Percentiles rank a stretch among this genome's conserved stretches.
Evolutionary conservation across 2,113 vertebrate genomes (phyloP).

Genomic region (Vidua macroura): DNA sequence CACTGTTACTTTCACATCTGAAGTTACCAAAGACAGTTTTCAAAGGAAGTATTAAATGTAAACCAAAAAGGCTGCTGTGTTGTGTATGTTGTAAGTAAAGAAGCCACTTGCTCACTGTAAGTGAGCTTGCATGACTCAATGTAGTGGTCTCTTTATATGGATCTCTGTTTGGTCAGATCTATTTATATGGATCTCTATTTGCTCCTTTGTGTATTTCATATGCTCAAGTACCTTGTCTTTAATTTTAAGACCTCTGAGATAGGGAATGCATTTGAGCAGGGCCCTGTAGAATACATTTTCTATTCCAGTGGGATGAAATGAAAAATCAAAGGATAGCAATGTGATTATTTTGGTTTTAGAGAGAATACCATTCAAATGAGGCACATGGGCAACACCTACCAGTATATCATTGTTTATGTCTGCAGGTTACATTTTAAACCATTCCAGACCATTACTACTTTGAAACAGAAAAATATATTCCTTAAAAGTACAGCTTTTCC

Average conservation of each 20-base stretch:
- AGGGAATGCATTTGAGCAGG: neutral
- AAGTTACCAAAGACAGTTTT: neutral
- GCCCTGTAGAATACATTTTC: neutral
- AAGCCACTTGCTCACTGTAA: neutral
- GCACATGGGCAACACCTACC: neutral
- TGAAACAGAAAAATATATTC: neutral
- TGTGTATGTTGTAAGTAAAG: neutral
- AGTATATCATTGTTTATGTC: neutral
- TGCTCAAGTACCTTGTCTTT: neutral
- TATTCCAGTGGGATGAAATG: neutral
- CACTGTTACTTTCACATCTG: neutral
- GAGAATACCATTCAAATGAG: neutral
- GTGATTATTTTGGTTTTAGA: neutral
- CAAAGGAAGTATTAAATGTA: neutral
- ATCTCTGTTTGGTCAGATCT: neutral
- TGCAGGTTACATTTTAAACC: neutral
- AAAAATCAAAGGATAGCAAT: neutral
- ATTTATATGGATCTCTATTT: neutral
- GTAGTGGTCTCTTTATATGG: neutral
- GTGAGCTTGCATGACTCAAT: neutral
- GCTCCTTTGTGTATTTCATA: neutral
- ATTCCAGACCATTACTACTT: neutral
- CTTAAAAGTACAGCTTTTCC: neutral
- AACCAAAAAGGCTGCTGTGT: neutral
- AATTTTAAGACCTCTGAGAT: neutral